phyloP scores from a whole-genome alignment of 2,888 invertebrate species.

The Morpho achilles region DNA sequence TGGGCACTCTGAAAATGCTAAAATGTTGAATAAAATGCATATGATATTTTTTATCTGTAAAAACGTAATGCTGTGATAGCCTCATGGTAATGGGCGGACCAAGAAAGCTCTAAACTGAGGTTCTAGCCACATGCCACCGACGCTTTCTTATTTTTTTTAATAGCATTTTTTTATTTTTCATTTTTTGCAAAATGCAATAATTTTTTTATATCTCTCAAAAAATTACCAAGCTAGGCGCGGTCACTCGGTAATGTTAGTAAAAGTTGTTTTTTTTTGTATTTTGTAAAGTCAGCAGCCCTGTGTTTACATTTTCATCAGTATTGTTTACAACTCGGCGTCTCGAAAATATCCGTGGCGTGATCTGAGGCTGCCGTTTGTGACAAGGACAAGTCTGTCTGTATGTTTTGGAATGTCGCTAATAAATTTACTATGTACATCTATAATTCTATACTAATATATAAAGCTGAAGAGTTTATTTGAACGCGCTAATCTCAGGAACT shows the following conservation, averaged over 20 bases:
- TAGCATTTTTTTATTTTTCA: background rate
- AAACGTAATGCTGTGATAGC: too few relatives aligned
- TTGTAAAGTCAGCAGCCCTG: background rate
- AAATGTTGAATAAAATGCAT: too few relatives aligned
- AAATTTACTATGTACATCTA: background rate
- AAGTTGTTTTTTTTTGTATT: background rate
- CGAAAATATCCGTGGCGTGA: slow-evolving; percentile 5
- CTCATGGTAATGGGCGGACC: too few relatives aligned
- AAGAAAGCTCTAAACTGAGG: too few relatives aligned
- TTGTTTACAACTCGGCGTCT: slow-evolving; percentile 5
- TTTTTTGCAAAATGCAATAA: background rate
- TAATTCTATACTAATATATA: background rate
- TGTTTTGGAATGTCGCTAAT: slow-evolving; percentile 4
- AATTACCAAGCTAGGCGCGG: background rate
- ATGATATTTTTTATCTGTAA: too few relatives aligned
- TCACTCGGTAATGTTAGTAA: background rate
- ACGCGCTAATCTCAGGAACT: too few relatives aligned
- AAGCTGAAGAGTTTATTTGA: too few relatives aligned
- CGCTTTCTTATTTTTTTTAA: background rate
- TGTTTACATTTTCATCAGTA: background rate
- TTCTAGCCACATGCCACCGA: too few relatives aligned
- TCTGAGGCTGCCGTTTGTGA: background rate
- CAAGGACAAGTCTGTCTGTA: background rate
- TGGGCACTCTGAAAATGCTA: too few relatives aligned
- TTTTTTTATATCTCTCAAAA: too few relatives aligned